These are phyloP conservation scores for Dinoponera quadriceps DNA, from an alignment of 1,140 invertebrate genomes.

Conservation along the genomic window DNA sequence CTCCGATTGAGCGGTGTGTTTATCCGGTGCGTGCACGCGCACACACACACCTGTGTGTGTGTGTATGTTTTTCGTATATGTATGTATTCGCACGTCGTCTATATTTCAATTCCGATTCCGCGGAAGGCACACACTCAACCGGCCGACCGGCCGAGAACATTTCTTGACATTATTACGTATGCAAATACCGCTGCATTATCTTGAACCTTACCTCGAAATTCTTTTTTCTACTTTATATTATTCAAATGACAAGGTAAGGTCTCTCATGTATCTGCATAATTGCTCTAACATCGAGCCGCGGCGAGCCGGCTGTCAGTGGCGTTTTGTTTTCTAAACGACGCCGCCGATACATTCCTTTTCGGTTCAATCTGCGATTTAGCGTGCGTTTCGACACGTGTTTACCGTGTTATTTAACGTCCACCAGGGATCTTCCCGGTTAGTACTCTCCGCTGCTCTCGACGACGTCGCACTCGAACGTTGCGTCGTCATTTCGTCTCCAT, in stretches of 20 bases:
- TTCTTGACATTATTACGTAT: slow-evolving; percentile 24
- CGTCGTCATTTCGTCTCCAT: background rate
- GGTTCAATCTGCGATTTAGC: background rate
- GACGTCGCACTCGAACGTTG: background rate
- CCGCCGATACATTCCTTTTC: background rate
- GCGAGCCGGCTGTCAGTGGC: background rate
- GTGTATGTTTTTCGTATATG: too few species aligned
- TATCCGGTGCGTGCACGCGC: background rate
- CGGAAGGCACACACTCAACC: slow-evolving; percentile 1
- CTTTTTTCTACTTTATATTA: slow-evolving; percentile 14
- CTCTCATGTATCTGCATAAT: slow-evolving; percentile 18
- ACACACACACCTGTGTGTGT: background rate
- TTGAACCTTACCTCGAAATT: slow-evolving; percentile 18
- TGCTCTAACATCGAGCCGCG: background rate
- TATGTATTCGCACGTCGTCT: background rate
- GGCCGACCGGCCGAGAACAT: too few species aligned
- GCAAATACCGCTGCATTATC: slow-evolving; percentile 42
- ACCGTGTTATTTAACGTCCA: too few species aligned
- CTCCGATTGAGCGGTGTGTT: background rate
- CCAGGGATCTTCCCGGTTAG: too few species aligned
- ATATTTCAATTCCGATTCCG: slow-evolving; percentile 38
- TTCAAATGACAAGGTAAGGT: slow-evolving; percentile 19
- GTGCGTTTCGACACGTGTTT: too few species aligned
- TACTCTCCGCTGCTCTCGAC: too few species aligned
- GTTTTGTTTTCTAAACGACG: background rate